Percentiles rank a stretch among this genome's conserved stretches.
Conservation (phyloP, 2,888 invertebrate species). For the Panopea generosa region DNA sequence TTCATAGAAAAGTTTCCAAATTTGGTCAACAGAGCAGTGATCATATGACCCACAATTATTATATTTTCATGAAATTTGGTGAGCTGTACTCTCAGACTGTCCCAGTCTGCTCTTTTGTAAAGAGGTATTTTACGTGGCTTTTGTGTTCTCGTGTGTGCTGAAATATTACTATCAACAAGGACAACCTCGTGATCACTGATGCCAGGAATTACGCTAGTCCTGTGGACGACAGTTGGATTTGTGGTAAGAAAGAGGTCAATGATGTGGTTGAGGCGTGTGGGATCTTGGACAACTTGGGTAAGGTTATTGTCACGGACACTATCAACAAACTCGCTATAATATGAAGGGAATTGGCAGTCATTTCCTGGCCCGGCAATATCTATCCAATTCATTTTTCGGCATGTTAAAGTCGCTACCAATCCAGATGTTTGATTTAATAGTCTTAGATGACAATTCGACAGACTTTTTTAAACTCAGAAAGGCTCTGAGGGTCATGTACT, state of each 20-base stretch:
- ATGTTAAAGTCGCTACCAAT: no score
- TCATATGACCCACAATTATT: background rate
- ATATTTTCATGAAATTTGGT: conserved; percentile 15
- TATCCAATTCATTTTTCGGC: conserved; percentile 12
- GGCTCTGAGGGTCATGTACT: no score
- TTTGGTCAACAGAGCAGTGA: background rate
- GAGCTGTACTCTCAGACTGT: conserved; percentile 11
- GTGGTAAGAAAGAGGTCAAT: conserved; percentile 33
- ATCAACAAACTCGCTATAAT: conserved; percentile 8
- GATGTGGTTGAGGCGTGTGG: no score
- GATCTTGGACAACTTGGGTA: conserved; percentile 6
- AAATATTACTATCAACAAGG: conserved; percentile 19
- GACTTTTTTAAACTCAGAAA: no score
- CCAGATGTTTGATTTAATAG: no score
- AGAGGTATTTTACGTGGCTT: conserved; percentile 15
- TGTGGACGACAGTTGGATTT: conserved; percentile 18
- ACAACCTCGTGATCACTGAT: conserved; percentile 35
- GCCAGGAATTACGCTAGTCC: conserved; percentile 18
- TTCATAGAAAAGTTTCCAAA: conserved; percentile 2
- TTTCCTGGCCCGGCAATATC: background rate
- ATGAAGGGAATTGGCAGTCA: conserved; percentile 5
- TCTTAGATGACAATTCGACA: no score
- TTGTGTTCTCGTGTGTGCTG: conserved; percentile 15
- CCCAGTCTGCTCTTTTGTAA: conserved; percentile 16
- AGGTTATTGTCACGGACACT: conserved; percentile 7